Evolutionary conservation across 2,888 invertebrate genomes (phyloP), one percentile per base, ranked within the genome.

Genomic region (Cistogaster globosa): DNA sequence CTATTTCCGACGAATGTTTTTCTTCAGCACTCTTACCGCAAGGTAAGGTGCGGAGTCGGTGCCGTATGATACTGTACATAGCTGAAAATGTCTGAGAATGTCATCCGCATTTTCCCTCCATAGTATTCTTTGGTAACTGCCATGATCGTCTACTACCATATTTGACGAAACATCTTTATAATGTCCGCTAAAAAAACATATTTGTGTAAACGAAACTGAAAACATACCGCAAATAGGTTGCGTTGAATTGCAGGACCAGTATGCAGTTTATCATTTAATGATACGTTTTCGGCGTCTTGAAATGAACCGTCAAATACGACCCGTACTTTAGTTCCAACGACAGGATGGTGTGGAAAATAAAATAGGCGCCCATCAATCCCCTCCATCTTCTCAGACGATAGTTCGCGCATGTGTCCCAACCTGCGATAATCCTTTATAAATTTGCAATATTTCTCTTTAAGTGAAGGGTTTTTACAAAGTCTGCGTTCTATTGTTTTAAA

Each of bases 221-320:
- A 16, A 16, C 48, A 48, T 14, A 48, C 48, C 5, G 57, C 26
- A 16, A 57, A 57, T 14, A 57, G 26, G 14, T 57, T 57, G 16
- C 26, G 57, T 26, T 57, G 26, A 26, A 57, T 57, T 22, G 57
- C 22, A 14, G 26, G 26, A 16, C 57, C 57, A 26, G n/a, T n/a
- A 20, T 57, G 20, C 14, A 57, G 20, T 14, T 57, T 57, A 48
- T 38, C 60, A 18, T 60, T 60, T 5, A 38, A 14, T 2, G 18
- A 60, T 4, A 14, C 11, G 18, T 4, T 3, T 12, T 9, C 7
- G 16, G 36, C 18, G 12, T 60, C 60, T 14, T 36, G n/a, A 18
- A 60, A 60, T n/a, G 58, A 58, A 0, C 32, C 58, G 36, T 58
- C 58, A 36, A 58, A 58, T n/a, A 58, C 58, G 2, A 58, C 58